These are phyloP conservation scores for Popillia japonica DNA, from an alignment of 1,140 invertebrate species.

Conservation along the genomic window DNA sequence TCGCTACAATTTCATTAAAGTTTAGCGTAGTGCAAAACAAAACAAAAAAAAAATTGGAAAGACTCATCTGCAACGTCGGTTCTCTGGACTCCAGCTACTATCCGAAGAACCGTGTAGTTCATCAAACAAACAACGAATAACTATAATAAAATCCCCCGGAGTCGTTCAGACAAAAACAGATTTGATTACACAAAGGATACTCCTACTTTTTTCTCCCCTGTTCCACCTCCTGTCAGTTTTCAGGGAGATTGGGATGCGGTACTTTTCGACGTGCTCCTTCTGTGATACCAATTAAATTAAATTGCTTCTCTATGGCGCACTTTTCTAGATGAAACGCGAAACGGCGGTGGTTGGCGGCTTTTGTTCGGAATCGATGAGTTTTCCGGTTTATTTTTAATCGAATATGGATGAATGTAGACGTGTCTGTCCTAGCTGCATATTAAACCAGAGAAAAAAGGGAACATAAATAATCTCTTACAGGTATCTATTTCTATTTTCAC, in stretches of 20 bases:
- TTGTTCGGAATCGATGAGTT: not conserved
- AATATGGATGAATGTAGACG: not conserved
- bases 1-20: no score
- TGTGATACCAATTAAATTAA: not conserved
- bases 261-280: not conserved
- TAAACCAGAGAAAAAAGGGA: not conserved
- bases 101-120: not conserved
- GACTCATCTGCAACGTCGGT: no score
- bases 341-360: not conserved
- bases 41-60: no score
- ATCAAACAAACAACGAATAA: not conserved
- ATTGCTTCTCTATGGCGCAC: not conserved
- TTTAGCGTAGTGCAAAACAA: no score
- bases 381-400: not conserved
- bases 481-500: not conserved
- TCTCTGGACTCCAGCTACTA: no score
- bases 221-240: not conserved
- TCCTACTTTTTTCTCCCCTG: not conserved
- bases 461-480: not conserved
- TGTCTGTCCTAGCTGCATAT: not conserved
- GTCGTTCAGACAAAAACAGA: slow-evolving; percentile 1
- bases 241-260: not conserved
- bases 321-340: not conserved
- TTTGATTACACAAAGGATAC: slow-evolving; percentile 1
- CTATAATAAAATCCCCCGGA: not conserved